These are phyloP conservation scores for Gracilinanus agilis DNA, from an alignment of 2,113 vertebrate genomes.

Conservation along the genomic window DNA sequence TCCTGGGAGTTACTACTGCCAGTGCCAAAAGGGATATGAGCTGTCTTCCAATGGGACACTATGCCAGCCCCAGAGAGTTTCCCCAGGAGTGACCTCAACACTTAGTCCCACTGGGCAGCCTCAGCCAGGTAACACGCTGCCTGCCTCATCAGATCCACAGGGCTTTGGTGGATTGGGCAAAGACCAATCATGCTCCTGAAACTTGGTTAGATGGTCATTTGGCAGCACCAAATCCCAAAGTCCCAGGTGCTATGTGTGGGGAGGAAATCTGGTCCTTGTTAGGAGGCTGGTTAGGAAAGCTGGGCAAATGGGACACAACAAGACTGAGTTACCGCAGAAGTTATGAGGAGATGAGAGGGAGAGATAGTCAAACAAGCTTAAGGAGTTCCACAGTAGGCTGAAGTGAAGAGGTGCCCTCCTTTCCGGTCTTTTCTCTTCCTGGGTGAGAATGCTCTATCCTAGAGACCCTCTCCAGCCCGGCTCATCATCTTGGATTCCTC, in stretches of 20 bases:
- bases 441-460: not conserved
- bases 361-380: not conserved
- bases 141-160: not conserved
- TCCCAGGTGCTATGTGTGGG: not conserved
- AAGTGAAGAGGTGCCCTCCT: not conserved
- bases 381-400: no score
- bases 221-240: not conserved
- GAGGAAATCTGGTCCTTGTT: not conserved
- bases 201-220: not conserved
- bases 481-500: fast-evolving
- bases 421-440: not conserved
- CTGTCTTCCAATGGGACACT: slow-evolving; percentile 78
- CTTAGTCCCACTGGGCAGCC: slow-evolving; percentile 11
- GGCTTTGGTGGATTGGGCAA: not conserved
- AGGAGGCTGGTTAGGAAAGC: not conserved
- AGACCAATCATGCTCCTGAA: not conserved
- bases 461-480: not conserved
- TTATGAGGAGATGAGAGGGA: not conserved
- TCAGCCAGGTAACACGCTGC: slow-evolving; percentile 74
- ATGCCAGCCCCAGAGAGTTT: slow-evolving; percentile 76
- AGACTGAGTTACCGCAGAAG: not conserved
- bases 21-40: slow-evolving; percentile 85
- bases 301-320: not conserved
- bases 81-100: not conserved
- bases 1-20: slow-evolving; percentile 88